Evolutionary conservation across 2,113 vertebrate species (phyloP).

Genomic region (Ageneiosus marmoratus): DNA sequence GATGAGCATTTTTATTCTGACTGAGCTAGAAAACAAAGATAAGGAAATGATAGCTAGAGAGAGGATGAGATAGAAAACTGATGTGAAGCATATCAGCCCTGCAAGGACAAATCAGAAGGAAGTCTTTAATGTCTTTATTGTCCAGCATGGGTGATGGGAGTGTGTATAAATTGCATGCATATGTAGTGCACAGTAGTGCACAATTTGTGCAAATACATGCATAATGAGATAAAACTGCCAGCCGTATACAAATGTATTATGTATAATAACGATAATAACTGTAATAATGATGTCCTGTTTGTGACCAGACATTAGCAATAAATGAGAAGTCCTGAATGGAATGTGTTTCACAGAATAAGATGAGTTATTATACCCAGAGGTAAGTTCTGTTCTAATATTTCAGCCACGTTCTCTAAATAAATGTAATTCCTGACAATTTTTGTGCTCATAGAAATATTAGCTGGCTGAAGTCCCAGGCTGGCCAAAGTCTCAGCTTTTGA

Average conservation of each 20-base stretch:
- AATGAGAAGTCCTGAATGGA: not conserved
- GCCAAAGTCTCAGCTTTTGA: constrained; percentile 1
- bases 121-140: constrained; percentile 9
- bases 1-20: no score
- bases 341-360: not conserved
- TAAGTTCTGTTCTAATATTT: not conserved
- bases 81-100: constrained; percentile 54
- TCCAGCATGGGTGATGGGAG: not conserved
- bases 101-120: constrained; percentile 41
- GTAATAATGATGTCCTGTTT: not conserved
- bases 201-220: constrained; percentile 21
- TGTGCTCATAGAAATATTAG: constrained; percentile 30
- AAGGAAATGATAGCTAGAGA: constrained; percentile 41
- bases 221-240: constrained; percentile 16
- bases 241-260: not conserved
- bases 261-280: not conserved
- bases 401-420: not conserved
- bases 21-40: not conserved
- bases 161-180: constrained; percentile 4
- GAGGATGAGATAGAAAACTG: constrained; percentile 26
- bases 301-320: not conserved
- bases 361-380: constrained; percentile 25
- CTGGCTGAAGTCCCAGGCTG: constrained; percentile 12
- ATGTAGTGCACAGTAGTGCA: not conserved
- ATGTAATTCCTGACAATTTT: not conserved